Conservation (phyloP, 2,113 vertebrate genomes). For the Nesogale talazaci region DNA sequence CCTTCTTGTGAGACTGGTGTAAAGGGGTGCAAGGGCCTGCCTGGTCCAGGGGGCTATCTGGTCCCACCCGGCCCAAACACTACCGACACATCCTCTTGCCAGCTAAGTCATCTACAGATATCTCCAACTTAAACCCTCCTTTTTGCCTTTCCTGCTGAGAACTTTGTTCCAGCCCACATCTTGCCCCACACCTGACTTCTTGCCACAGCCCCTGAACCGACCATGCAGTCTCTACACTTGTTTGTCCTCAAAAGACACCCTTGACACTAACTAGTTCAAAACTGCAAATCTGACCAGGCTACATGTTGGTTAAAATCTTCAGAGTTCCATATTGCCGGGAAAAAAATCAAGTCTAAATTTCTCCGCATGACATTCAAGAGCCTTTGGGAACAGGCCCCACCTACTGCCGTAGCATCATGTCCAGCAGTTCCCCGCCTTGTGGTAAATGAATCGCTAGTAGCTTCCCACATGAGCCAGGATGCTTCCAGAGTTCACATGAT, state of each 20-base stretch:
- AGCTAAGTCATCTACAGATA: background rate
- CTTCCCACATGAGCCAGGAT: background rate
- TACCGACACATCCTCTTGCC: background rate
- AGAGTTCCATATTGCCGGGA: background rate
- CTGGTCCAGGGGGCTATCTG: too few species aligned
- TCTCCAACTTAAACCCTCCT: background rate
- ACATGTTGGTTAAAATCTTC: constrained; percentile 12
- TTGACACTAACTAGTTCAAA: background rate
- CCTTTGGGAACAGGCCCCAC: background rate
- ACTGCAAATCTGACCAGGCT: background rate
- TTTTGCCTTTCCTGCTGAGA: background rate
- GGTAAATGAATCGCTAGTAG: background rate
- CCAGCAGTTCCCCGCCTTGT: background rate
- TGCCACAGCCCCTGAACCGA: background rate
- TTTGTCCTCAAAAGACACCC: background rate
- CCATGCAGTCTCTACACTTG: background rate
- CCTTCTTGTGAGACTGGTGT: too few species aligned
- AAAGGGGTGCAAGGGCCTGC: too few species aligned
- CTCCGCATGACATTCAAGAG: background rate
- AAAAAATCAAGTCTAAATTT: constrained; percentile 10
- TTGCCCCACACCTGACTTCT: background rate
- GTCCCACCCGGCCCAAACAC: too few species aligned
- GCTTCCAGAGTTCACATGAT: background rate
- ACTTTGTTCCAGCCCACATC: background rate
- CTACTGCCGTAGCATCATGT: constrained; percentile 5